Evolutionary conservation across 2,888 invertebrate genomes (phyloP), one percentile per base, ranked within the genome.

Genomic region (Aspidiotus rigidus): DNA sequence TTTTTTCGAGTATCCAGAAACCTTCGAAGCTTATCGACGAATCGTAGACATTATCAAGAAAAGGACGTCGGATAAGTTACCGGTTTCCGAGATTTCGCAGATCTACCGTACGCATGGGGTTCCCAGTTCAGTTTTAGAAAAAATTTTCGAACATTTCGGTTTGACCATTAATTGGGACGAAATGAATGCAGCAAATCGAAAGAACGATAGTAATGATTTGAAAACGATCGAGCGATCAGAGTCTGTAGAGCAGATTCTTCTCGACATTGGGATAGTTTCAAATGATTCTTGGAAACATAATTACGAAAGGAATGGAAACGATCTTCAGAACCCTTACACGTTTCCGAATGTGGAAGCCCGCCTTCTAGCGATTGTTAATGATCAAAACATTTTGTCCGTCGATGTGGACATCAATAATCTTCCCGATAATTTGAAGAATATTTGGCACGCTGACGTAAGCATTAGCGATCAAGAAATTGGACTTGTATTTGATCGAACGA

Each of bases 61-160:
- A 16, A 55, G 54, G 10, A 54, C n/a, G n/a, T 40, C 15, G 9
- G 28, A 40, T n/a, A 7, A 77, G 69, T 81, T 90, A 72, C 83
- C 86, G 2, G 85, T 85, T 0, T 81, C 85, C 66, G 77, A 88
- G 64, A 85, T 88, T 0, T 89, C 86, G 76, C 88, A 86, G 77
- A 77, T 93, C 16, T 88, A 87, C 73, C 89, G 90, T 76, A 87
- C 89, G 0, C 86, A 87, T 76, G 93, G 93, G 53, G 81, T 93
- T 69, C 86, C 85, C 75, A 83, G 44, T 2, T 42, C 56, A 16
- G 54, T 66, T 8, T 70, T 71, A 3, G 40, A 54, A 44, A 64
- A 44, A 28, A 53, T 71, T 54, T 49, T 49, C 17, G 41, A 59
- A 62, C 39, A 49, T 17, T 62, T n/a, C 49, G n/a, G 49, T n/a